Conservation (phyloP, 2,797 vertebrate genomes). For the Sarcophilus harrisii region DNA sequence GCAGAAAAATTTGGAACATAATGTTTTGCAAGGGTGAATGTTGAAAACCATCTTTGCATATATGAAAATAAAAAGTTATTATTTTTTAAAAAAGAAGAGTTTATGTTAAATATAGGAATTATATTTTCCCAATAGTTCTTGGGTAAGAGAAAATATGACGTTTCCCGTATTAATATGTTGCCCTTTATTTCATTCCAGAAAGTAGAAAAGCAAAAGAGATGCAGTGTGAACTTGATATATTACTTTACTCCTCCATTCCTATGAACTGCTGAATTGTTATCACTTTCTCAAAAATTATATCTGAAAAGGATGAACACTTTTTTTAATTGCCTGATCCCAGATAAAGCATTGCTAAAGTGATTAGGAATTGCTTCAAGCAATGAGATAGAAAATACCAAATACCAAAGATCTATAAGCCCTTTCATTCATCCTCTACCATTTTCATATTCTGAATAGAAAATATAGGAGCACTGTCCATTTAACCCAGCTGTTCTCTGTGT, state of each 20-base stretch:
- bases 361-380: slow-evolving; percentile 52
- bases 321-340: slow-evolving; percentile 52
- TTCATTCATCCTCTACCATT: neutral
- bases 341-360: slow-evolving; percentile 59
- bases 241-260: slow-evolving; percentile 62
- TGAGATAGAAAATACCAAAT: slow-evolving; percentile 37
- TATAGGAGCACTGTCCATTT: neutral
- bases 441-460: neutral
- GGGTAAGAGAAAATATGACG: slow-evolving; percentile 61
- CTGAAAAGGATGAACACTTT: slow-evolving; percentile 63
- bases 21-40: too few species aligned
- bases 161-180: slow-evolving; percentile 73
- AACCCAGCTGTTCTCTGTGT: neutral
- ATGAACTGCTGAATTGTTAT: slow-evolving; percentile 70
- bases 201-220: slow-evolving; percentile 39
- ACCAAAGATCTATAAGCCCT: neutral
- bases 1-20: too few species aligned
- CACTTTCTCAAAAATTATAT: slow-evolving; percentile 61
- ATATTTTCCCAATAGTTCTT: slow-evolving; percentile 62
- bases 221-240: slow-evolving; percentile 69
- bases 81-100: slow-evolving; percentile 30
- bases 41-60: too few species aligned
- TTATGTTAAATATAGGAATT: slow-evolving; percentile 65
- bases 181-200: slow-evolving; percentile 77
- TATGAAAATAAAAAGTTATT: too few species aligned